These are phyloP conservation scores for Poeciliopsis presidionis DNA, from an alignment of 2,797 vertebrate genomes.

Conservation along the genomic window DNA sequence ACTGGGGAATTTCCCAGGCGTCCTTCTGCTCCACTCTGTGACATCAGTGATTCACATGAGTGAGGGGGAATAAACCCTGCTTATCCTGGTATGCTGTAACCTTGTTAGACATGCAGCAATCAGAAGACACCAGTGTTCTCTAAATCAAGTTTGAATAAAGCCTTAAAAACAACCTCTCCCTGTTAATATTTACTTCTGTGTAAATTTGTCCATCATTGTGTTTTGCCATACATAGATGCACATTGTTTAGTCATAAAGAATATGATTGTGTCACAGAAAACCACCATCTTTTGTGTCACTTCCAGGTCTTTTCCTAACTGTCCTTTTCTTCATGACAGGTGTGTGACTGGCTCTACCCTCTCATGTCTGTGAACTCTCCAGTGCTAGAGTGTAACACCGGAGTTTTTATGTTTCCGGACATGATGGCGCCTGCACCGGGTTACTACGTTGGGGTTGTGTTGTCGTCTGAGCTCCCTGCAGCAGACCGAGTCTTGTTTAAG, in stretches of 20 bases:
- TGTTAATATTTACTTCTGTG: neutral
- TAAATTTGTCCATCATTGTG: neutral
- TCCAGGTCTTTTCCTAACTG: neutral
- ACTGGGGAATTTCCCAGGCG: conserved; percentile 57
- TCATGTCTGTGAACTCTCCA: conserved; percentile 90
- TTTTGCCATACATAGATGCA: neutral
- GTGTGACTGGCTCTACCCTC: conserved; percentile 96
- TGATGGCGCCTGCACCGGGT: conserved; percentile 88
- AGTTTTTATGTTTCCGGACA: conserved; percentile 97
- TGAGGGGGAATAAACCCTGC: conserved; percentile 39
- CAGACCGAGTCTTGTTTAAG: conserved; percentile 87
- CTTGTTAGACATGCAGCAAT: conserved; percentile 58
- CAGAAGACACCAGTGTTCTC: conserved; percentile 41
- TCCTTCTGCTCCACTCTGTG: conserved; percentile 22
- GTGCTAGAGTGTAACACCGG: conserved; percentile 91
- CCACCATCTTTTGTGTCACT: neutral
- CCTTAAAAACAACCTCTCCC: neutral
- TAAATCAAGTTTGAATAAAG: neutral
- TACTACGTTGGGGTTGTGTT: conserved; percentile 95
- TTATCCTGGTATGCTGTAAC: conserved; percentile 51
- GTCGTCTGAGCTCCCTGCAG: conserved; percentile 87
- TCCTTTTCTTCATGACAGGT: conserved; percentile 79
- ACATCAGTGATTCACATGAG: conserved; percentile 58
- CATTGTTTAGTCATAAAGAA: neutral
- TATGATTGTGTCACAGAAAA: neutral